Conservation (phyloP, 2,888 invertebrate species). For the Drosophila fulvimacula region DNA sequence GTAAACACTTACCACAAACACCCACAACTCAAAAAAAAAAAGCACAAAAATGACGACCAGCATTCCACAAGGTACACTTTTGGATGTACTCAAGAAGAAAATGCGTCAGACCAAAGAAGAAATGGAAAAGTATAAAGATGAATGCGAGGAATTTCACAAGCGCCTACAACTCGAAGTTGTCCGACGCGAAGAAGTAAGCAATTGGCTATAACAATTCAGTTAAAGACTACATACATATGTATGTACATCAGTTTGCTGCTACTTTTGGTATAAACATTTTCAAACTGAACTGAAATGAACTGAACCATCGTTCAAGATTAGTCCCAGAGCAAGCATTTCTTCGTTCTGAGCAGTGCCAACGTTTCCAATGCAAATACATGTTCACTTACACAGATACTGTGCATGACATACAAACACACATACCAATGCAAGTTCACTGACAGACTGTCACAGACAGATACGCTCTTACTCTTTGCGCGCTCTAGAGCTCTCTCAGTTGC, state of each 20-base stretch:
- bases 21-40: conserved; percentile 62
- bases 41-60: conserved; percentile 90
- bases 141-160: conserved; percentile 97
- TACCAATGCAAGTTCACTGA: conserved; percentile 28
- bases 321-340: conserved; percentile 56
- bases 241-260: conserved; percentile 27
- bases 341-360: conserved; percentile 51
- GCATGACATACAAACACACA: conserved; percentile 28
- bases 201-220: conserved; percentile 27
- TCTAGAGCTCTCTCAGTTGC: conserved; percentile 39
- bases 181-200: conserved; percentile 98
- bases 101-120: conserved; percentile 99
- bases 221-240: neutral
- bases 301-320: conserved; percentile 28
- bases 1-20: conserved; percentile 63
- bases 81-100: conserved; percentile 99
- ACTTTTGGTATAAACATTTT: conserved; percentile 68
- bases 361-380: conserved; percentile 60
- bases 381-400: conserved; percentile 30
- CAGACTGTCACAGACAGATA: conserved; percentile 43
- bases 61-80: conserved; percentile 95
- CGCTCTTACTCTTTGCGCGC: conserved; percentile 17
- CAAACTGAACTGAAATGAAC: conserved; percentile 14
- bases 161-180: conserved; percentile 97
- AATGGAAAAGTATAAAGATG: conserved; percentile 99